These are phyloP conservation scores for Narcine bancroftii DNA, from an alignment of 2,113 vertebrate species.

Conservation along the genomic window DNA sequence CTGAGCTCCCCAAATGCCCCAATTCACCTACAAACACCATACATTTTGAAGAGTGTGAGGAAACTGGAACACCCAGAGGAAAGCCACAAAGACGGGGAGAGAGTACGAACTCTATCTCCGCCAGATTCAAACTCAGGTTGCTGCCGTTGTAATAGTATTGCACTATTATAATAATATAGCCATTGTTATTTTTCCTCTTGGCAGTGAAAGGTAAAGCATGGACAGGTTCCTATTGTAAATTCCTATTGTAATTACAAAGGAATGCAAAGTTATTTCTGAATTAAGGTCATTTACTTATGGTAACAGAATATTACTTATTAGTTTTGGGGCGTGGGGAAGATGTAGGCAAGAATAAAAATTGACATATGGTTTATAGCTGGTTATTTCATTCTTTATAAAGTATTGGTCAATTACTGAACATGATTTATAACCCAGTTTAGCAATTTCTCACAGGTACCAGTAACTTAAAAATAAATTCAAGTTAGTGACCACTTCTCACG, in stretches of 20 bases:
- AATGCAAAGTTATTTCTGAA: slow-evolving; percentile 8
- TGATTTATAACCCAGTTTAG: not conserved
- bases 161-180: no score
- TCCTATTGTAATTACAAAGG: not conserved
- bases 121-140: no score
- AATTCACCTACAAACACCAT: no score
- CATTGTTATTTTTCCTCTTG: not conserved
- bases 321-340: not conserved
- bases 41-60: no score
- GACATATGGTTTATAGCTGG: not conserved
- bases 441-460: not conserved
- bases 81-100: no score
- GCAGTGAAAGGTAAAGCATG: not conserved
- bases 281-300: not conserved
- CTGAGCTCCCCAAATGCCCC: no score
- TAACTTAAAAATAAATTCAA: not conserved
- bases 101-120: no score
- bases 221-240: not conserved
- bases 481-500: not conserved
- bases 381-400: not conserved
- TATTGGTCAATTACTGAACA: not conserved
- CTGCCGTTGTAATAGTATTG: no score
- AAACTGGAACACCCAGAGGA: no score
- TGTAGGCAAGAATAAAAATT: not conserved
- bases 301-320: not conserved